Evolutionary conservation across 1,140 invertebrate species (phyloP).

Genomic region (Samia ricini): DNA sequence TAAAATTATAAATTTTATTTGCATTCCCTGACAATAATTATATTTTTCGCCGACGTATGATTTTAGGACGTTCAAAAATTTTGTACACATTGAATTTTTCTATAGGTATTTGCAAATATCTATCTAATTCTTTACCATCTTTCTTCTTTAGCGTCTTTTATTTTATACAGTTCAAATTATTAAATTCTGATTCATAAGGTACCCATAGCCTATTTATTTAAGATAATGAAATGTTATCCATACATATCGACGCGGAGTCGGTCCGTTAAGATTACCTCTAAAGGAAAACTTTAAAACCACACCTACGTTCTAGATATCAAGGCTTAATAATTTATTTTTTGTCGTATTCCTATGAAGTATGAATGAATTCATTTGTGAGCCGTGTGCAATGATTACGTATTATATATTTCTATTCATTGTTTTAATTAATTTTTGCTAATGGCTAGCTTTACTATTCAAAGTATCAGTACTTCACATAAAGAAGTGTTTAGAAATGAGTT

Average conservation of each 20-base stretch:
- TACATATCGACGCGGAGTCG: slow-evolving; percentile 17
- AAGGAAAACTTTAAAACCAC: slow-evolving; percentile 31
- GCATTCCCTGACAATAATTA: no score
- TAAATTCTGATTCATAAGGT: neutral
- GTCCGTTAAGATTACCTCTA: slow-evolving; percentile 24
- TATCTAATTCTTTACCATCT: no score
- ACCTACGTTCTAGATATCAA: slow-evolving; percentile 18
- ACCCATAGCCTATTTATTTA: neutral
- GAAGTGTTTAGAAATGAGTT: no score
- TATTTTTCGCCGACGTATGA: no score
- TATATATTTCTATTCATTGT: neutral
- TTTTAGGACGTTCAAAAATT: no score
- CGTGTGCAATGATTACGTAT: neutral
- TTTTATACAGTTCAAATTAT: neutral
- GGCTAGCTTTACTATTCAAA: no score
- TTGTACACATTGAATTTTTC: no score
- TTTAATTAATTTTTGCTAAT: no score
- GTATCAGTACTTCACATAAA: no score
- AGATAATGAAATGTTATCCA: neutral
- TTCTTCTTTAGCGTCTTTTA: no score
- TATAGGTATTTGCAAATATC: no score
- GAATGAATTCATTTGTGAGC: neutral
- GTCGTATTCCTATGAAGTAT: slow-evolving; percentile 1
- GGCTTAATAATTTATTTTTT: slow-evolving; percentile 10
- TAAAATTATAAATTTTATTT: no score